Conservation (phyloP, 2,888 invertebrate genomes). For the Neoascia interrupta region DNA sequence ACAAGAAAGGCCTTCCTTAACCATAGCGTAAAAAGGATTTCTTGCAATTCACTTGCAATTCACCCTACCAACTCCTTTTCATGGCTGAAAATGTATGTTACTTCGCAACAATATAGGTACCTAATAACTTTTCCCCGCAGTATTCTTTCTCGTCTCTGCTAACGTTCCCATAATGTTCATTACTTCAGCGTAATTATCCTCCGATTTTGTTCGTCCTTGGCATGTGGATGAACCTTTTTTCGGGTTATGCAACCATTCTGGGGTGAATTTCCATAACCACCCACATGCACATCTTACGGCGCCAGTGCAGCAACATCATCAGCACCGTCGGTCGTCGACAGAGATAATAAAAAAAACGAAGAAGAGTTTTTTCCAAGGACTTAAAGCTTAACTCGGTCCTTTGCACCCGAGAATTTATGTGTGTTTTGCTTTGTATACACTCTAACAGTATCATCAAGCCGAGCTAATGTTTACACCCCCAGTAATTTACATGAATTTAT, state of each 20-base stretch:
- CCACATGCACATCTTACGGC: neutral
- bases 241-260: constrained; percentile 13
- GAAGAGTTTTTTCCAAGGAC: constrained; percentile 5
- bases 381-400: constrained; percentile 11
- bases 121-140: too few relatives aligned
- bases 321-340: neutral
- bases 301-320: neutral
- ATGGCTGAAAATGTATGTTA: too few relatives aligned
- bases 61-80: too few relatives aligned
- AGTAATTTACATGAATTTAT: constrained; percentile 65
- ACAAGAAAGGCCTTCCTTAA: too few relatives aligned
- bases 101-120: too few relatives aligned
- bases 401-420: neutral
- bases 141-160: too few relatives aligned
- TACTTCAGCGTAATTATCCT: constrained; percentile 39
- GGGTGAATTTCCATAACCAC: constrained; percentile 27
- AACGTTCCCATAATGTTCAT: constrained; percentile 6
- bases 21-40: too few relatives aligned
- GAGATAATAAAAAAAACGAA: constrained; percentile 4
- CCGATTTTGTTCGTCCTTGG: constrained; percentile 2
- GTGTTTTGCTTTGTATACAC: constrained; percentile 12
- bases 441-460: constrained; percentile 47
- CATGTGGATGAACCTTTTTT: neutral
- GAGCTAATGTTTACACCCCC: constrained; percentile 40
- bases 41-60: too few relatives aligned